A percentile compares a stretch with the other conserved stretches of the same genome.
phyloP scores from a whole-genome alignment of 2,888 invertebrate genomes.

The Melinaea menophilus region DNA sequence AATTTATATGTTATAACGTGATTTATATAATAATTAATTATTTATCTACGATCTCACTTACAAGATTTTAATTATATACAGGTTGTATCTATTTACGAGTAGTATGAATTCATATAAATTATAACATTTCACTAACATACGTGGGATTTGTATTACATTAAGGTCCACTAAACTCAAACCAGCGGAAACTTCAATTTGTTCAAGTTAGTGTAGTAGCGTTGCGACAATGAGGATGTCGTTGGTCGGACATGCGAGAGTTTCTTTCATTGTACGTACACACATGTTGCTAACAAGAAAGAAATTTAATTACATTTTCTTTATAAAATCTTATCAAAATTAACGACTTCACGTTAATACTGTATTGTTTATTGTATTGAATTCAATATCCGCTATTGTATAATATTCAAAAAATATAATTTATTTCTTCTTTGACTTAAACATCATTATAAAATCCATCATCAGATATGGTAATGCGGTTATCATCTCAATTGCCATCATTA shows the following conservation, averaged over 20 bases:
- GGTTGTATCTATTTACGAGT: slow-evolving; percentile 4
- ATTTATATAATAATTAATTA: slow-evolving; percentile 12
- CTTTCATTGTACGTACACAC: slow-evolving; percentile 24
- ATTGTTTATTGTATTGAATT: too few relatives aligned
- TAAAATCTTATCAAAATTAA: too few relatives aligned
- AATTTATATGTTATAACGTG: slow-evolving; percentile 5
- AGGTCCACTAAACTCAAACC: slow-evolving; percentile 41
- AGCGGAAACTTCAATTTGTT: slow-evolving; percentile 69
- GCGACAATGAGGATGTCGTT: slow-evolving; percentile 50
- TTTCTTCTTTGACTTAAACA: too few relatives aligned
- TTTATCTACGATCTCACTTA: not conserved
- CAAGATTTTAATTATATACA: not conserved
- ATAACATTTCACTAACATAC: slow-evolving; percentile 11
- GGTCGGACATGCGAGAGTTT: slow-evolving; percentile 56
- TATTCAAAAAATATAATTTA: too few relatives aligned
- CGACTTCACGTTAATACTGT: too few relatives aligned
- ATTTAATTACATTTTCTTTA: too few relatives aligned
- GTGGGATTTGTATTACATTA: slow-evolving; percentile 26
- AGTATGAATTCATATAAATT: not conserved
- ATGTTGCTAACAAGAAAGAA: not conserved
- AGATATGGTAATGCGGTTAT: not conserved
- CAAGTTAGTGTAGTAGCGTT: slow-evolving; percentile 51
- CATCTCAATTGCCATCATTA: slow-evolving; percentile 1
- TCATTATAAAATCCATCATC: too few relatives aligned
- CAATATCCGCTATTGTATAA: too few relatives aligned